These are phyloP conservation scores for Poecilia wingei DNA, from an alignment of 2,797 vertebrate genomes.

Conservation along the genomic window DNA sequence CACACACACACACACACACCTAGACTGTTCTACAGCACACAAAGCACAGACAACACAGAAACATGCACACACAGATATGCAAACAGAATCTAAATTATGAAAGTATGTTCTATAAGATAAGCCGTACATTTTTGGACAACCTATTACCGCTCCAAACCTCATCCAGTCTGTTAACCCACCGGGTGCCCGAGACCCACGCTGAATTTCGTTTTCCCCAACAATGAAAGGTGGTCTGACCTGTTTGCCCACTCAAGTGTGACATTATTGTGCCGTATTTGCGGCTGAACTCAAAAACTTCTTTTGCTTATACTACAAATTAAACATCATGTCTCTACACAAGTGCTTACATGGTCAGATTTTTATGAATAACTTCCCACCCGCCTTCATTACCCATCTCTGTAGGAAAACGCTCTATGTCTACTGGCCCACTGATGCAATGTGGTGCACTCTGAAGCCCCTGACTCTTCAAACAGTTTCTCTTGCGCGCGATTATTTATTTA, in stretches of 20 bases:
- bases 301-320: constrained; percentile 82
- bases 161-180: constrained; percentile 72
- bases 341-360: constrained; percentile 84
- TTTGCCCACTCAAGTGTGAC: constrained; percentile 84
- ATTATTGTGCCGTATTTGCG: constrained; percentile 78
- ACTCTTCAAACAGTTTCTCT: constrained; percentile 72
- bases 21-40: constrained; percentile 25
- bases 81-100: constrained; percentile 75
- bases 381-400: constrained; percentile 75
- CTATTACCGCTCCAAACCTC: constrained; percentile 72
- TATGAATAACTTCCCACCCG: constrained; percentile 78
- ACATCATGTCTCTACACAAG: constrained; percentile 81
- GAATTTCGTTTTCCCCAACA: constrained; percentile 66
- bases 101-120: constrained; percentile 78
- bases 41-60: constrained; percentile 43
- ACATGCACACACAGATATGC: constrained; percentile 61
- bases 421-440: constrained; percentile 77
- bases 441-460: constrained; percentile 67
- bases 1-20: constrained; percentile 9
- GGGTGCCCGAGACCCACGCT: constrained; percentile 42
- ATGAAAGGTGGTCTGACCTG: constrained; percentile 77
- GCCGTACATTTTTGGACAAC: constrained; percentile 73
- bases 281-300: constrained; percentile 79
- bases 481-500: constrained; percentile 67
- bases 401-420: constrained; percentile 69